Evolutionary conservation across 1,140 invertebrate species (phyloP).

Genomic region (Drosophila eugracilis): DNA sequence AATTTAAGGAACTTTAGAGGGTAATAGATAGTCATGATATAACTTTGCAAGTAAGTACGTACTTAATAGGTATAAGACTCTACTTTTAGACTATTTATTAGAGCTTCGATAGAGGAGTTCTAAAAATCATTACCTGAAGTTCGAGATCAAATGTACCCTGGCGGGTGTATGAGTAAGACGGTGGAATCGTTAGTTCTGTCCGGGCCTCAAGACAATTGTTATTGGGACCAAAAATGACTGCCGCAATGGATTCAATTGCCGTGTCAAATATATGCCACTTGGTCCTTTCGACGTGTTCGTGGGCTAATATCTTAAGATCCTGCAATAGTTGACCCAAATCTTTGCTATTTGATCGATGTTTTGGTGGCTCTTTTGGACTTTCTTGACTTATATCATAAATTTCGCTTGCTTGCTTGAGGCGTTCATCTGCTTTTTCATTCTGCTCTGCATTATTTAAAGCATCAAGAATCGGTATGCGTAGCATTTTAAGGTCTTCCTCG

Average conservation of each 20-base stretch:
- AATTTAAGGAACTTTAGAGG: not conserved
- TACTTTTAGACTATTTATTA: too few species aligned
- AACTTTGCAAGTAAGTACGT: not conserved
- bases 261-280: conserved; percentile 40
- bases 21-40: not conserved
- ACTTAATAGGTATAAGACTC: too few species aligned
- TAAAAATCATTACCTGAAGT: conserved; percentile 26
- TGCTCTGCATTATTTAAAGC: not conserved
- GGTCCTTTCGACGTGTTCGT: conserved; percentile 30
- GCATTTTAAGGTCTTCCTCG: conserved; percentile 56
- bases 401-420: not conserved
- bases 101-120: too few species aligned
- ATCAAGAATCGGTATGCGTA: conserved; percentile 51
- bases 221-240: not conserved
- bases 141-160: conserved; percentile 68
- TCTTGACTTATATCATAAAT: not conserved
- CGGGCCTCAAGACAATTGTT: not conserved
- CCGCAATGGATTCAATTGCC: conserved; percentile 25
- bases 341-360: not conserved
- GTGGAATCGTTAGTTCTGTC: not conserved
- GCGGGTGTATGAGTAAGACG: conserved; percentile 39
- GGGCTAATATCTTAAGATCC: conserved; percentile 22
- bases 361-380: not conserved
- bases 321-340: conserved; percentile 26
- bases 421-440: not conserved